These are phyloP conservation scores for Muscicapa striata DNA, from an alignment of 2,797 vertebrate genomes.

Conservation along the genomic window DNA sequence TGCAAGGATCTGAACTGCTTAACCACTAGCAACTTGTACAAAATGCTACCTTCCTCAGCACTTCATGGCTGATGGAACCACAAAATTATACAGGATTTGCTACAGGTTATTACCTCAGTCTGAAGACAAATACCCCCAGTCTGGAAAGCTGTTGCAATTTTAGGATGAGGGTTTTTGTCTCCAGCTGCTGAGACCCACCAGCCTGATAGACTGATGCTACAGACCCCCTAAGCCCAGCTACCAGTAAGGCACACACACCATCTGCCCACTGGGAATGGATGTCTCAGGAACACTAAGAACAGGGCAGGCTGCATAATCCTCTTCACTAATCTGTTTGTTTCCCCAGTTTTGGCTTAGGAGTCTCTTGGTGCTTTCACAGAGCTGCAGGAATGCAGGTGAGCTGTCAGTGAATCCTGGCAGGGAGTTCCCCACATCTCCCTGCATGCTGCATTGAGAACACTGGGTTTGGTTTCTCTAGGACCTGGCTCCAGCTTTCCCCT, in stretches of 20 bases:
- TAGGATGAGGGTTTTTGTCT: neutral
- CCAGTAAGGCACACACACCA: neutral
- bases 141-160: rapidly evolving
- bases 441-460: rapidly evolving
- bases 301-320: neutral
- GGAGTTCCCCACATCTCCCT: neutral
- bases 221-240: neutral
- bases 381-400: neutral
- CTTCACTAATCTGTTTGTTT: neutral
- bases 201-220: neutral
- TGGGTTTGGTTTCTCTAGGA: neutral
- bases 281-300: neutral
- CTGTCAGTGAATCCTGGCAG: neutral
- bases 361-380: neutral
- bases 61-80: neutral
- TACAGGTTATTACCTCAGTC: neutral
- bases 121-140: neutral
- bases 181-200: neutral
- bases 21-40: neutral
- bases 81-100: neutral
- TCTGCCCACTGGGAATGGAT: neutral
- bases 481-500: neutral
- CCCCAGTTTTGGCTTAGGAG: neutral
- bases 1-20: neutral
- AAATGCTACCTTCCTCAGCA: neutral